These are phyloP conservation scores for Plemyria rubiginata DNA, from an alignment of 2,888 invertebrate genomes.

Conservation along the genomic window DNA sequence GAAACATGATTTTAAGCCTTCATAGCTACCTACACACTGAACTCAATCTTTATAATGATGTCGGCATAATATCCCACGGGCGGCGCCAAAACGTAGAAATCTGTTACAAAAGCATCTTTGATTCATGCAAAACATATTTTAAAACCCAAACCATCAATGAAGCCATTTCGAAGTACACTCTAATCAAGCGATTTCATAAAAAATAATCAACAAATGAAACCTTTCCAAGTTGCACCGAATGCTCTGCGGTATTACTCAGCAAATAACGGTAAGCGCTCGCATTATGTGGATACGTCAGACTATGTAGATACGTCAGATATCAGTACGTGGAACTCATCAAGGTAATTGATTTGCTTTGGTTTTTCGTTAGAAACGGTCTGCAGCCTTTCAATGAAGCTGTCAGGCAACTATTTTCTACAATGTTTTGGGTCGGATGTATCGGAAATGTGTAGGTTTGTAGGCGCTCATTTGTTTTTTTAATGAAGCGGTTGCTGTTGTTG, in stretches of 20 bases:
- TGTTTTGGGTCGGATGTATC: background rate
- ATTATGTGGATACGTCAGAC: constrained; percentile 79
- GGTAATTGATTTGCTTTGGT: constrained; percentile 83
- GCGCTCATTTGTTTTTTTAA: too few species aligned
- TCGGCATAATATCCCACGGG: too few species aligned
- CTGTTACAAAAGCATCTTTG: too few species aligned
- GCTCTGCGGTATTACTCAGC: constrained; percentile 55
- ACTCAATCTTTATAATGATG: too few species aligned
- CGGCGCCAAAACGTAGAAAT: too few species aligned
- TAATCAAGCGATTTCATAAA: constrained; percentile 45
- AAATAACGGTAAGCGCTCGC: constrained; percentile 61
- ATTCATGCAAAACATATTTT: background rate
- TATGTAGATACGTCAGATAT: constrained; percentile 43
- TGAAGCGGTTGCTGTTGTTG: too few species aligned
- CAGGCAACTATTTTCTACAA: constrained; percentile 14
- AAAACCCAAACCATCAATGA: background rate
- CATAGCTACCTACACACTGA: too few species aligned
- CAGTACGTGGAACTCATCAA: constrained; percentile 73
- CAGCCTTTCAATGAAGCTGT: constrained; percentile 46
- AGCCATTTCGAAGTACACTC: constrained; percentile 10
- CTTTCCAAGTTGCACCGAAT: constrained; percentile 50
- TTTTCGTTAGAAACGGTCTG: constrained; percentile 63
- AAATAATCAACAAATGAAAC: constrained; percentile 51
- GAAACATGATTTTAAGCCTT: too few species aligned
- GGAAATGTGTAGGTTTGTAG: background rate